Percentiles rank a stretch among this genome's conserved stretches.
Conservation (phyloP, 2,888 invertebrate species). For the Hipparchia semele region DNA sequence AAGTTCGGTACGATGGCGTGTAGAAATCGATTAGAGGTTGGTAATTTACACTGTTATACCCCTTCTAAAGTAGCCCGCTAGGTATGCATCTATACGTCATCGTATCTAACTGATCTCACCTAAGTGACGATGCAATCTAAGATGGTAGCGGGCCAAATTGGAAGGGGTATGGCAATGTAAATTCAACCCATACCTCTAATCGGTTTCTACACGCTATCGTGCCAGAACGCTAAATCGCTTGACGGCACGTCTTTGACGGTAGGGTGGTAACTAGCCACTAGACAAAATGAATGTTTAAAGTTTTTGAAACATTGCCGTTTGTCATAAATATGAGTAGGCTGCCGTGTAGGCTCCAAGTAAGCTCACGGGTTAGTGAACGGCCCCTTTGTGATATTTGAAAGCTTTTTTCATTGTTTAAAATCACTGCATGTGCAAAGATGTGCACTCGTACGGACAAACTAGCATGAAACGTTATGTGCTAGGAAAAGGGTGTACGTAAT, state of each 20-base stretch:
- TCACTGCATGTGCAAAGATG: neutral
- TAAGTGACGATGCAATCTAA: too few relatives aligned
- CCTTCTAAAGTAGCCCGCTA: too few relatives aligned
- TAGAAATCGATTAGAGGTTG: too few relatives aligned
- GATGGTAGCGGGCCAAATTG: too few relatives aligned
- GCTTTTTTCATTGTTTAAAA: constrained; percentile 16
- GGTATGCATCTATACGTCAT: too few relatives aligned
- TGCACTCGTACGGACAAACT: neutral
- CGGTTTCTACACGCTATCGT: too few relatives aligned
- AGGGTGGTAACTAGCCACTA: neutral
- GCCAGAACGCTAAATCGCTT: too few relatives aligned
- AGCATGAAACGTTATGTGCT: neutral
- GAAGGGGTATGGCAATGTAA: too few relatives aligned
- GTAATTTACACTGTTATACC: too few relatives aligned
- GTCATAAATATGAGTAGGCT: neutral
- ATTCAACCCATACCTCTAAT: too few relatives aligned
- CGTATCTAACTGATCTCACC: too few relatives aligned
- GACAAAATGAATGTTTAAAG: neutral
- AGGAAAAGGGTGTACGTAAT: neutral
- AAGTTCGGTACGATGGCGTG: too few relatives aligned
- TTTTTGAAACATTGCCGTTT: constrained; percentile 5
- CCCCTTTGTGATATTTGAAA: constrained; percentile 16
- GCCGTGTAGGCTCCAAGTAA: neutral
- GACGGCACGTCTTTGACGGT: neutral
- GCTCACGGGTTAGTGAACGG: constrained; percentile 14